Base-by-base conservation (phyloP, 2,888 invertebrate genomes). In the Drosophila aldrichi region DNA sequence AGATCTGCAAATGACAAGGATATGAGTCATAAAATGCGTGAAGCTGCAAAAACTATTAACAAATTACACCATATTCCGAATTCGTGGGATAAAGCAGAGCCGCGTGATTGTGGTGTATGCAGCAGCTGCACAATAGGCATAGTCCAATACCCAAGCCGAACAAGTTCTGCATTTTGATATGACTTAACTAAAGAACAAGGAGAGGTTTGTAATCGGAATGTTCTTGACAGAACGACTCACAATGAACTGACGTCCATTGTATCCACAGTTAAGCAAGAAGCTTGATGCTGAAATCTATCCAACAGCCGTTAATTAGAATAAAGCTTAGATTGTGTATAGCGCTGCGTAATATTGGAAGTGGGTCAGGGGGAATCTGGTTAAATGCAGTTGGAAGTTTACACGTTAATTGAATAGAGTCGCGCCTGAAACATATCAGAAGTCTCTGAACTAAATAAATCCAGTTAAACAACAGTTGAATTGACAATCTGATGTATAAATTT, bases 1-100 rank as follows among this genome's bases (percentile, higher is more conserved):
- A 95, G n/a, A 95, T 93, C 96, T 96, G 93, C 16, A 75, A 59
- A n/a, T 22, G 1, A 51, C 22, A 6, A 60, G 16, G 38, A 8
- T 22, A 18, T 58, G 54, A 56, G 12, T 8, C 32, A n/a, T 2
- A 43, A 16, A 10, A 22, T 22, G 14, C n/a, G 7, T 41, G 4
- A 10, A 16, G 43, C 9, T 1, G 20, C 0, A 16, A 25, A 18
- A 18, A 41, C 34, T 22, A 36, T 25, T 49, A 14, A 51, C 8
- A 60, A 61, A 49, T 74, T 87, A 85, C 89, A 80, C 89, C 84
- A 57, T 8, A 89, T 64, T 89, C 89, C 44, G 84, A 89, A 38
- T 89, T 89, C 48, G 84, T 89, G 38, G 89, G 88, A 57, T 12
- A 85, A 7, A 79, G 0, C 32, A 85, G 40, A 0, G 88, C 36